These are phyloP conservation scores for Xiphorhynchus elegans DNA, from an alignment of 2,113 vertebrate species.

Conservation along the genomic window DNA sequence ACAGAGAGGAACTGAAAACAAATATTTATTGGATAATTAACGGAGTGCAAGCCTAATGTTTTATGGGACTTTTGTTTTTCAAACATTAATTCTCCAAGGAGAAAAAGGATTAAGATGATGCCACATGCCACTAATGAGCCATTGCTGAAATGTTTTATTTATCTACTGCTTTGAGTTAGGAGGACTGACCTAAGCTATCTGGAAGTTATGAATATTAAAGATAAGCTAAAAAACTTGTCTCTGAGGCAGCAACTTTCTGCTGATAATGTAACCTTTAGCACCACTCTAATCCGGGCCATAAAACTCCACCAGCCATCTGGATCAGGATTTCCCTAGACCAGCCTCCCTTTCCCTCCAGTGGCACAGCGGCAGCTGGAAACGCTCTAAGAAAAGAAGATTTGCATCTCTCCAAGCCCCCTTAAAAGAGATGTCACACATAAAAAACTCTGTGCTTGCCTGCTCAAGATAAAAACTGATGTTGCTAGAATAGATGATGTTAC, in stretches of 20 bases:
- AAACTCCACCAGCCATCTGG: neutral
- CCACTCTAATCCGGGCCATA: neutral
- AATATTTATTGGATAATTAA: slow-evolving; percentile 24
- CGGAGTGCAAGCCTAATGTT: neutral
- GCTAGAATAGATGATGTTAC: neutral
- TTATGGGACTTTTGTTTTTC: neutral
- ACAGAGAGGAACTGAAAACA: neutral
- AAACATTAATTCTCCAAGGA: neutral
- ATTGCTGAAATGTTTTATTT: neutral
- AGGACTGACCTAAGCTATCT: neutral
- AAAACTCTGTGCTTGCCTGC: neutral
- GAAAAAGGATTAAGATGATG: neutral
- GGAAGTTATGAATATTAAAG: neutral
- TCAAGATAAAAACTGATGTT: neutral
- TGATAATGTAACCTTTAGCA: neutral
- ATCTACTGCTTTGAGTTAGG: neutral
- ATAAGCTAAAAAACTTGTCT: neutral
- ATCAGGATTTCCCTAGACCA: neutral
- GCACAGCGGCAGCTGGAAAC: neutral
- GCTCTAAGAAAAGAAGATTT: neutral
- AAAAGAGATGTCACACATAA: neutral
- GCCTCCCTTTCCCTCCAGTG: neutral
- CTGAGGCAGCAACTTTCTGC: neutral
- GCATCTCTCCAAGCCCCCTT: neutral
- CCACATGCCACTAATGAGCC: neutral